A percentile compares a stretch with the other conserved stretches of the same genome.
phyloP scores from a whole-genome alignment of 1,140 invertebrate species.

The Platorchestia sp. region DNA sequence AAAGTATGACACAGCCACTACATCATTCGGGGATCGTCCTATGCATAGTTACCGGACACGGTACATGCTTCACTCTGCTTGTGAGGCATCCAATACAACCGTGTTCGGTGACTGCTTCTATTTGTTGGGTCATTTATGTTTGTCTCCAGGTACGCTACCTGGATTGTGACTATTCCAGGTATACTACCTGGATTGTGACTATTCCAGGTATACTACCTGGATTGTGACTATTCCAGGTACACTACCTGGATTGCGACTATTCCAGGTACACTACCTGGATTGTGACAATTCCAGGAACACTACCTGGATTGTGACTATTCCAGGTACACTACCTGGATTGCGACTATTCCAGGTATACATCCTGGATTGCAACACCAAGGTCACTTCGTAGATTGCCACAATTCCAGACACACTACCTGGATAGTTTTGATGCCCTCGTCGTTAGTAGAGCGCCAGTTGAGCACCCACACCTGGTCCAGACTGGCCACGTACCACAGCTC shows the following conservation, averaged over 20 bases:
- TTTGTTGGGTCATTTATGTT: too few relatives aligned
- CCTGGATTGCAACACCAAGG: not conserved
- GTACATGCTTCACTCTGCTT: too few relatives aligned
- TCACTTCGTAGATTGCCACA: not conserved
- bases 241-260: not conserved
- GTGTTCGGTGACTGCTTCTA: too few relatives aligned
- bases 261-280: not conserved
- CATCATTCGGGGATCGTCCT: too few relatives aligned
- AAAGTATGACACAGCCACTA: too few relatives aligned
- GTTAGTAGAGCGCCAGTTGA: slow-evolving; percentile 79
- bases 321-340: not conserved
- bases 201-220: not conserved
- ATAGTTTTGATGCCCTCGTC: slow-evolving; percentile 81
- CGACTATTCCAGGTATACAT: not conserved
- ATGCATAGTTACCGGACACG: too few relatives aligned
- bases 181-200: not conserved
- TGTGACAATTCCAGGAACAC: not conserved
- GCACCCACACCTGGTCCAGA: slow-evolving; percentile 84
- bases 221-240: not conserved
- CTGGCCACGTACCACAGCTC: slow-evolving; percentile 81
- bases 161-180: not conserved
- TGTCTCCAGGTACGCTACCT: not conserved
- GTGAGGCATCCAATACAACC: too few relatives aligned
- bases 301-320: not conserved
- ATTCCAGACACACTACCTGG: slow-evolving; percentile 69